These are phyloP conservation scores for Uloborus plumipes DNA, from an alignment of 2,888 invertebrate species.

Conservation along the genomic window DNA sequence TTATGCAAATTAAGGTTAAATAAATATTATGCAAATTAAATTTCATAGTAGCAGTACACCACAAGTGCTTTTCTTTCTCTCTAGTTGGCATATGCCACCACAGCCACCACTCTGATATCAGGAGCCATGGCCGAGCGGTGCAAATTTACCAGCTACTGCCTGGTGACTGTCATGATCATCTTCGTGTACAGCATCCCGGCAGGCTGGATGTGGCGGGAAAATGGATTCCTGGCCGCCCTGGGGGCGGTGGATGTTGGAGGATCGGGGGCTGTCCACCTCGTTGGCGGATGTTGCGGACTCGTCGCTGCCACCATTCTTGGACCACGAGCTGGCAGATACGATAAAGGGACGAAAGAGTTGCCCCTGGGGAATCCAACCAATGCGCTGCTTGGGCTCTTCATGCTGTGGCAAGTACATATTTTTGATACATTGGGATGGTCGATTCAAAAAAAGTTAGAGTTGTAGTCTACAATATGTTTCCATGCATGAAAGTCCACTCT, in stretches of 20 bases:
- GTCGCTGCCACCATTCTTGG: constrained; percentile 92
- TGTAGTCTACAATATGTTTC: too few species aligned
- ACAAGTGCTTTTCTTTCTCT: neutral
- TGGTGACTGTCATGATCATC: constrained; percentile 91
- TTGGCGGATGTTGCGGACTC: constrained; percentile 83
- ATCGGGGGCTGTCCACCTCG: constrained; percentile 87
- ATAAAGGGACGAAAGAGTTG: constrained; percentile 81
- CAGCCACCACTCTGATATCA: constrained; percentile 91
- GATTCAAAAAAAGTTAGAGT: too few species aligned
- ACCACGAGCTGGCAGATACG: constrained; percentile 83
- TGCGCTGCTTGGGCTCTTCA: constrained; percentile 91
- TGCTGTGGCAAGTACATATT: constrained; percentile 78
- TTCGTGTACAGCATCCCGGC: constrained; percentile 92
- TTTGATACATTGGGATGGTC: neutral
- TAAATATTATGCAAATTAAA: too few species aligned
- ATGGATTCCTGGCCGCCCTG: constrained; percentile 67
- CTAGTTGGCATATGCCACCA: constrained; percentile 83
- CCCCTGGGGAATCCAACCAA: constrained; percentile 91
- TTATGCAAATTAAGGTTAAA: too few species aligned
- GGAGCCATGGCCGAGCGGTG: constrained; percentile 94
- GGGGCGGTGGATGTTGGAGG: constrained; percentile 95
- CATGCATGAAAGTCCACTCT: too few species aligned
- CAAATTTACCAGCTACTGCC: constrained; percentile 84
- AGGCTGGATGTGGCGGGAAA: constrained; percentile 69
- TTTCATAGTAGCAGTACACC: too few species aligned